A percentile compares a stretch with the other conserved stretches of the same genome.
These are phyloP conservation scores for Drosophila novamexicana DNA, from an alignment of 1,140 invertebrate species.

Conservation along the genomic window DNA sequence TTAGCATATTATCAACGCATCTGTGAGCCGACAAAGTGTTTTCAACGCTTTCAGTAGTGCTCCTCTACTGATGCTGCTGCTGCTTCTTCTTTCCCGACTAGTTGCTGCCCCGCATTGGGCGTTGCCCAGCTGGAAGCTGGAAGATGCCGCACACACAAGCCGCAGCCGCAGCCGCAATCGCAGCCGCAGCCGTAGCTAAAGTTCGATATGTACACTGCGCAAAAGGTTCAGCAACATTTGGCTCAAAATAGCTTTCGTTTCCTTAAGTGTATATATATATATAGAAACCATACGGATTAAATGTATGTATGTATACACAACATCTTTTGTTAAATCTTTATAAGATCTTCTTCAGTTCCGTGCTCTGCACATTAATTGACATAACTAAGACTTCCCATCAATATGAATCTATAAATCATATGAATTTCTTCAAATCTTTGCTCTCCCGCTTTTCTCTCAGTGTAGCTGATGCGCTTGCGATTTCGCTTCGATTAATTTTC, in stretches of 20 bases:
- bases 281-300: too few species aligned
- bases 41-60: slow-evolving; percentile 80
- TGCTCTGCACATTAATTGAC: too few species aligned
- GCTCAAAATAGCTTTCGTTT: too few species aligned
- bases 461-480: slow-evolving; percentile 44
- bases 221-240: neutral
- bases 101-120: slow-evolving; percentile 33
- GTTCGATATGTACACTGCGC: slow-evolving; percentile 25
- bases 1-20: slow-evolving; percentile 83
- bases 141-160: slow-evolving; percentile 21
- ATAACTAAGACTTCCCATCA: too few species aligned
- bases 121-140: slow-evolving; percentile 54
- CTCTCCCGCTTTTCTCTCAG: slow-evolving; percentile 10
- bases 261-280: too few species aligned
- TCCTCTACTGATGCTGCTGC: slow-evolving; percentile 1
- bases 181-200: slow-evolving; percentile 34
- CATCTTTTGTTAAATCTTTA: too few species aligned
- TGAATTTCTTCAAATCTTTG: too few species aligned
- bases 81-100: neutral
- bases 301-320: too few species aligned
- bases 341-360: too few species aligned
- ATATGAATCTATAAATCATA: too few species aligned
- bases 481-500: slow-evolving; percentile 84
- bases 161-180: slow-evolving; percentile 7
- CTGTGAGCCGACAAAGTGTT: slow-evolving; percentile 82